These are phyloP conservation scores for Erethizon dorsatum DNA, from an alignment of 2,797 vertebrate species.

Conservation along the genomic window DNA sequence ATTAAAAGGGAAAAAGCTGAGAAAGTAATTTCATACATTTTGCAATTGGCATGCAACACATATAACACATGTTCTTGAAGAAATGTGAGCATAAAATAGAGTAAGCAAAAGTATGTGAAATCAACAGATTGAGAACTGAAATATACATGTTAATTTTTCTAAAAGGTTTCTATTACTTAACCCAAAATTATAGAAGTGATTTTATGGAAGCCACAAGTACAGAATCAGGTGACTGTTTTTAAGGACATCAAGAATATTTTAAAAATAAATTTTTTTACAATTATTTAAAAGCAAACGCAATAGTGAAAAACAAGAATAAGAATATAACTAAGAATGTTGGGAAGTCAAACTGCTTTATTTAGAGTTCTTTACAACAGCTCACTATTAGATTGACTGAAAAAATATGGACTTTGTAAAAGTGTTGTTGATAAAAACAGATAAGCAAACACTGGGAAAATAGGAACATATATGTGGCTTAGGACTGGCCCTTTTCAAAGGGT, in stretches of 20 bases:
- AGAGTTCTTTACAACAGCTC: conserved; percentile 19
- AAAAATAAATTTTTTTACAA: conserved; percentile 23
- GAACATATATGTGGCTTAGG: neutral
- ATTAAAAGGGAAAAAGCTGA: neutral
- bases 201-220: neutral
- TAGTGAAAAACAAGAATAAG: neutral
- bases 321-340: neutral
- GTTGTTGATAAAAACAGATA: conserved; percentile 54
- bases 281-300: conserved; percentile 18
- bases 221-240: neutral
- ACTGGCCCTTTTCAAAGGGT: neutral
- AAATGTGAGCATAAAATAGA: neutral
- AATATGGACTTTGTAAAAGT: conserved; percentile 66
- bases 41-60: neutral
- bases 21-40: conserved; percentile 15
- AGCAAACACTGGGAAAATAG: conserved; percentile 1
- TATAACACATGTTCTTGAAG: neutral
- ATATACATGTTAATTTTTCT: neutral
- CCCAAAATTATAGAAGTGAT: neutral
- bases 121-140: neutral
- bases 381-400: conserved; percentile 47
- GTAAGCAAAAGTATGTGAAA: neutral
- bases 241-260: neutral
- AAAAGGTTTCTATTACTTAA: neutral
- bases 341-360: conserved; percentile 18